Evolutionary conservation across 2,888 invertebrate species (phyloP), one percentile per base, ranked within the genome.

Genomic region (Sacculina carcini): DNA sequence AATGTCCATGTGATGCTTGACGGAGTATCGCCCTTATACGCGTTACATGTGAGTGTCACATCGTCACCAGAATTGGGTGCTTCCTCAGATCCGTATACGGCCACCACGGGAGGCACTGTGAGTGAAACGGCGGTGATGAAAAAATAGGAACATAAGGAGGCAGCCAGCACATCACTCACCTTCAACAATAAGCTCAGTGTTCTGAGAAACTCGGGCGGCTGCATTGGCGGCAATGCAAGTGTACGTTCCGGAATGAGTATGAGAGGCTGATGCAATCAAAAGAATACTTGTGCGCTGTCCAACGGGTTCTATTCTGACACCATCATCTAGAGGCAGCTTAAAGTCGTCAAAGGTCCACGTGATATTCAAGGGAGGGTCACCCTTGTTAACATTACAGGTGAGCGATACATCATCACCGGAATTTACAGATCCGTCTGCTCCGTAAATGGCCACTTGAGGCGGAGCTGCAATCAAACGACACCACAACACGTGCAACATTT

Each of bases 391-490:
- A 70, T 73, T 69, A 69, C 77, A 72, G 64, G 74, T 76, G 71
- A 71, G 74, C 67, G 82, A 81, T 59, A 77, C 78, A 56, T 80
- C 77, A 65, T 81, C 79, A 58, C 80, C 82, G 62, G 77, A 76
- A 56, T 66, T 44, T 31, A 57, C n/a, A 5, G 50, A 53, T 19
- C 50, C 50, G 10, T 55, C 58, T 36, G 57, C 57, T 19, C 53
- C 51, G 52, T 58, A 59, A 19, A 58, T 55, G 21, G 50, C 53
- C 23, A 59, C 55, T 50, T 57, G 53, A 6, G 59, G 59, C 10
- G 56, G 73, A 70, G 76, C 84, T 82, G 68, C 38, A 54, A 57
- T 34, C n/a, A n/a, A n/a, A n/a, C n/a, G n/a, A n/a, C n/a, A n/a
- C n/a, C n/a, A n/a, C n/a, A n/a, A n/a, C n/a, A n/a, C n/a, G n/a